Conservation (phyloP, 2,888 invertebrate genomes). For the Argyra leucocephala region DNA sequence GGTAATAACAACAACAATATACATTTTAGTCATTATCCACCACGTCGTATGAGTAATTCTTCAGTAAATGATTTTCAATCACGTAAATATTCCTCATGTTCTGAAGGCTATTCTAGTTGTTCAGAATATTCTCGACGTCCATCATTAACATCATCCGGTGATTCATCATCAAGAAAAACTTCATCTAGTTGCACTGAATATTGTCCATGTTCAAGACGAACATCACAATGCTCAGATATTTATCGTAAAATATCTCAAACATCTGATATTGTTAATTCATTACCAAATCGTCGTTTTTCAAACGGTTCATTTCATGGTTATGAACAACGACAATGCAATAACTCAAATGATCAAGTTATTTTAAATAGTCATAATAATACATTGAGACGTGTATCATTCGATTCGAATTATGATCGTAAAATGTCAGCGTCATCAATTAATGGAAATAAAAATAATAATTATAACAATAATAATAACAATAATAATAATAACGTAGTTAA, state of each 20-base stretch:
- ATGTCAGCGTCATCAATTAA: constrained; percentile 30
- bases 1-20: constrained; percentile 21
- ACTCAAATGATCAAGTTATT: constrained; percentile 35
- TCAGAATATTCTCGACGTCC: constrained; percentile 38
- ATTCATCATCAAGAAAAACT: constrained; percentile 4
- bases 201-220: constrained; percentile 39
- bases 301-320: constrained; percentile 36
- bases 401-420: constrained; percentile 36
- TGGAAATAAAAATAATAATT: constrained; percentile 13
- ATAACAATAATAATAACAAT: neutral
- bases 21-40: constrained; percentile 30
- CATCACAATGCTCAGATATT: constrained; percentile 36
- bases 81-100: constrained; percentile 39
- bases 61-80: constrained; percentile 45
- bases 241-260: constrained; percentile 41
- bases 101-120: constrained; percentile 36
- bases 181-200: constrained; percentile 37
- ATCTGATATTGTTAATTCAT: constrained; percentile 42
- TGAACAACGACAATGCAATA: constrained; percentile 31
- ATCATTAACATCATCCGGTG: constrained; percentile 36
- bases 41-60: constrained; percentile 59
- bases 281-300: constrained; percentile 46
- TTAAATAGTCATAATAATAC: constrained; percentile 27
- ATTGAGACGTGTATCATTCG: constrained; percentile 39
- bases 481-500: constrained; percentile 4